A percentile compares a stretch with the other conserved stretches of the same genome.
Evolutionary conservation across 2,888 invertebrate species (phyloP).

Genomic region (Scelioninae gen. 1): DNA sequence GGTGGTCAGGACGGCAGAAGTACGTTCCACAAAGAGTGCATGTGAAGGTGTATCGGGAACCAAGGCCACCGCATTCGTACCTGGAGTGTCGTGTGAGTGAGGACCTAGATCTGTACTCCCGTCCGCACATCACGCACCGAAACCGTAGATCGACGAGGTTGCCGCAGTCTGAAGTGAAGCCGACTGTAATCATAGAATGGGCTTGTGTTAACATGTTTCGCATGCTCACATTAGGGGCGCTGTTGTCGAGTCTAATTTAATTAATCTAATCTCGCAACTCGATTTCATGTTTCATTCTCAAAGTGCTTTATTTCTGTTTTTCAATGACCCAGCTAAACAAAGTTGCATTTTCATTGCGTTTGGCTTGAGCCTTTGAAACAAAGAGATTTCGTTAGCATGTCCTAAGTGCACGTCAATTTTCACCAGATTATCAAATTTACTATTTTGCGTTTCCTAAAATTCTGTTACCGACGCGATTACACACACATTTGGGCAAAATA

Average conservation of each 20-base stretch:
- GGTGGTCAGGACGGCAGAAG: constrained; percentile 84
- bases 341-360: not conserved
- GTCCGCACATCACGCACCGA: constrained; percentile 83
- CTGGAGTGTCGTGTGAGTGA: constrained; percentile 83
- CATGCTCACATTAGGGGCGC: not conserved
- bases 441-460: constrained; percentile 1
- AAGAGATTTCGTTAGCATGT: constrained; percentile 42
- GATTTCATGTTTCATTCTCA: not conserved
- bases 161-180: constrained; percentile 78
- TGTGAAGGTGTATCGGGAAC: constrained; percentile 83
- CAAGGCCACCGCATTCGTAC: constrained; percentile 83
- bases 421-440: constrained; percentile 31
- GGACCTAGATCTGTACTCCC: constrained; percentile 82
- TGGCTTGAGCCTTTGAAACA: constrained; percentile 27
- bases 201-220: constrained; percentile 78
- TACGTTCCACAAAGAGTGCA: constrained; percentile 83
- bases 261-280: too few relatives aligned
- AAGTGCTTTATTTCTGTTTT: not conserved
- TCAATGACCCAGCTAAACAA: constrained; percentile 19
- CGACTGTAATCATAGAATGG: constrained; percentile 83
- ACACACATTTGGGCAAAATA: not conserved
- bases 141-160: constrained; percentile 79
- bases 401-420: constrained; percentile 64
- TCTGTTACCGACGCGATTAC: constrained; percentile 14
- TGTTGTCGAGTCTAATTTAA: not conserved